Evolutionary conservation across 2,888 invertebrate genomes (phyloP), one percentile per base, ranked within the genome.

Genomic region (Erebia palarica): DNA sequence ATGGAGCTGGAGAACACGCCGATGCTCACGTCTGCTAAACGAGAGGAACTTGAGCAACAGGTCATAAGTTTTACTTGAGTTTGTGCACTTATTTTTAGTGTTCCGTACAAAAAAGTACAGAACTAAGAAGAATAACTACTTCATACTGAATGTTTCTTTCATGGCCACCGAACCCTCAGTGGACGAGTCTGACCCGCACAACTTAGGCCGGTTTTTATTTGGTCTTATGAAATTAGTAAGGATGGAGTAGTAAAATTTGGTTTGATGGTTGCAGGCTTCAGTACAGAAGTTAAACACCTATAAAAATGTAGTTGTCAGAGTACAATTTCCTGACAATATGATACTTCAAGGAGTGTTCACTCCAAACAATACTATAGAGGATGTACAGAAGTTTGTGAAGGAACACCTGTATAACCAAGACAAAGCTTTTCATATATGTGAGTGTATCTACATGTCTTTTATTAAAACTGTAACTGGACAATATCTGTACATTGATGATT

Each of bases 291-390:
- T 96, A 47, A 94, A 95, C 68, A 94, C 94, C 76, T 98, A 97
- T 87, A 96, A 96, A 79, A 95, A 95, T 82, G 95, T 96, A 64
- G 95, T 98, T 11, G 96, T 99, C 61, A 94, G 98, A 69, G 92
- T 99, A 75, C 96, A 97, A 83, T 98, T 99, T 86, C 98, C 98
- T 3, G 96, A 98, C 88, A 95, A 96, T 68, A 94, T 96, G 60
- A 96, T 98, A 57, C 92, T 99, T 36, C 99, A 99, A 89, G 98
- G 96, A 13, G 94, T 96, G 57, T 99, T 99, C 82, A 93, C 94
- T 75, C 97, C 98, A 1, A 91, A 94, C 13, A 97, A 98, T 84
- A 96, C 95, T 5, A 93, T 98, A 49, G 89, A 94, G 78, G 94
- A 95, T 73, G 94, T 99, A 5, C 94, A 94, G 71, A 94, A 96